Conservation (phyloP, 1,140 invertebrate genomes). For the Lepeophtheirus salmonis region DNA sequence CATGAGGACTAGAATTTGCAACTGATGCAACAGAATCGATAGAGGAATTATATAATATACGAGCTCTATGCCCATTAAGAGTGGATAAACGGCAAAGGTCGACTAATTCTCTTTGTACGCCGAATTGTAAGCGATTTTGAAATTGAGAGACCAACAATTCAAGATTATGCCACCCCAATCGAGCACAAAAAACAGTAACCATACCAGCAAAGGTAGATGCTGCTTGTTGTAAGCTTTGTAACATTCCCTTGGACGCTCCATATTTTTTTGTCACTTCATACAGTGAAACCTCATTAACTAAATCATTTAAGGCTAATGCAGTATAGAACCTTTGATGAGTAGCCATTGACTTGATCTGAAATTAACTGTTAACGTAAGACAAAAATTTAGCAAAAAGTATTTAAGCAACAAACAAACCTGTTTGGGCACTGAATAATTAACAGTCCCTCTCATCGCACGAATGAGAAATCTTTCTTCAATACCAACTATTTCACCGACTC, state of each 20-base stretch:
- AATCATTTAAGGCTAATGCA: constrained; percentile 69
- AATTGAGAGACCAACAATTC: constrained; percentile 77
- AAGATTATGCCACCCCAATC: constrained; percentile 78
- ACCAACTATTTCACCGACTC: constrained; percentile 75
- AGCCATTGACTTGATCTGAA: constrained; percentile 31
- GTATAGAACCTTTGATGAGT: constrained; percentile 63
- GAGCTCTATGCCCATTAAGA: constrained; percentile 62
- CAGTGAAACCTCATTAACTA: constrained; percentile 74
- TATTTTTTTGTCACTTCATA: constrained; percentile 58
- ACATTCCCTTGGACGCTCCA: constrained; percentile 59
- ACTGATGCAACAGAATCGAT: constrained; percentile 54
- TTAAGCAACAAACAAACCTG: constrained; percentile 28
- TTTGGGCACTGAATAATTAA: constrained; percentile 32
- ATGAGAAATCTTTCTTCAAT: constrained; percentile 73
- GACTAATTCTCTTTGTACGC: constrained; percentile 71
- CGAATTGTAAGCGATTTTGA: constrained; percentile 79
- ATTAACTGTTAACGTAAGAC: constrained; percentile 19
- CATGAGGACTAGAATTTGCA: constrained; percentile 44
- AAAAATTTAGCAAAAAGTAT: constrained; percentile 14
- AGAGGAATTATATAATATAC: constrained; percentile 64
- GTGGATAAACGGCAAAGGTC: constrained; percentile 69
- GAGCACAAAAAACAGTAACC: constrained; percentile 74
- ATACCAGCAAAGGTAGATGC: constrained; percentile 90
- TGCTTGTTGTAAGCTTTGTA: constrained; percentile 78
- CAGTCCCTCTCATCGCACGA: constrained; percentile 47